These are phyloP conservation scores for Ahaetulla prasina DNA, from an alignment of 2,113 vertebrate genomes.

Conservation along the genomic window DNA sequence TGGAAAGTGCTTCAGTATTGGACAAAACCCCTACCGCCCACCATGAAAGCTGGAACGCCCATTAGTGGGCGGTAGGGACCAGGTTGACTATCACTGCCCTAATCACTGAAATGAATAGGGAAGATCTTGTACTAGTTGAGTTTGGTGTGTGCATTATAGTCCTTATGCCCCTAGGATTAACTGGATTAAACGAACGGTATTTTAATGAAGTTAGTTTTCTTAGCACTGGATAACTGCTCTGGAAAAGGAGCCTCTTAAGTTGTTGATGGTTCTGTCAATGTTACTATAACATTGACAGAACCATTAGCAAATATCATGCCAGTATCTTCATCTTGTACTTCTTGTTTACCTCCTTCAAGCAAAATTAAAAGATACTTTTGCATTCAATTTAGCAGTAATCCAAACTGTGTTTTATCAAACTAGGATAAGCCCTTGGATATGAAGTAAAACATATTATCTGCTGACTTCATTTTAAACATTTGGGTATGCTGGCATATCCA, in stretches of 20 bases:
- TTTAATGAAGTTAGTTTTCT: conserved; percentile 47
- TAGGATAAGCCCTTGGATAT: conserved; percentile 44
- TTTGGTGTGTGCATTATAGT: not conserved
- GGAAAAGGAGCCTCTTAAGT: conserved; percentile 47
- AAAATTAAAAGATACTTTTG: conserved; percentile 16
- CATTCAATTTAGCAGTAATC: conserved; percentile 27
- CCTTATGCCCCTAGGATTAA: not conserved
- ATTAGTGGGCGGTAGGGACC: too few species aligned
- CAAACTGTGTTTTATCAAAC: conserved; percentile 26
- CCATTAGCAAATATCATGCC: conserved; percentile 15
- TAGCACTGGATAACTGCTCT: conserved; percentile 47
- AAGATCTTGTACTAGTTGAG: not conserved
- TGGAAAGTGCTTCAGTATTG: too few species aligned
- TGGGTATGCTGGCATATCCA: conserved; percentile 35
- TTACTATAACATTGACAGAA: not conserved
- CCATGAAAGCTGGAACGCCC: too few species aligned
- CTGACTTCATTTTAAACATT: conserved; percentile 32
- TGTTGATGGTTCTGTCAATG: conserved; percentile 44
- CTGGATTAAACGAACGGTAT: not conserved
- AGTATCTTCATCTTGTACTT: conserved; percentile 41
- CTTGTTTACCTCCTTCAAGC: conserved; percentile 44
- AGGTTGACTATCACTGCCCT: too few species aligned
- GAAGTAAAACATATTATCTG: conserved; percentile 43
- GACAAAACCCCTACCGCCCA: too few species aligned
- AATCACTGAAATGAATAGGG: not conserved